phyloP scores from a whole-genome alignment of 2,113 vertebrate species.

The Leucosticte australis region DNA sequence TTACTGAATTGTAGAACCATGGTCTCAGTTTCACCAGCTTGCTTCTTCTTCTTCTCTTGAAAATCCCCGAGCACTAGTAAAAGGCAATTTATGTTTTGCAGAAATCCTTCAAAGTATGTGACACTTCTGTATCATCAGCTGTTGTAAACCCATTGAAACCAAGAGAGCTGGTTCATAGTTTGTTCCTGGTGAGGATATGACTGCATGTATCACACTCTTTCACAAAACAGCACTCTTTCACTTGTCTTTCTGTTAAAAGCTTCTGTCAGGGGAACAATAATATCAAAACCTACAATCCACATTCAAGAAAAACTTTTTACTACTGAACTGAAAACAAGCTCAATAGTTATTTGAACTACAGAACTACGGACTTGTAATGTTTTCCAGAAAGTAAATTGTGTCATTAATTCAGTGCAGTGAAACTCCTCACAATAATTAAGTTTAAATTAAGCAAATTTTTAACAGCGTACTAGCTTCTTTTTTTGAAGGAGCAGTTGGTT shows the following conservation, averaged over 20 bases:
- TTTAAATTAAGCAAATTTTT: not conserved
- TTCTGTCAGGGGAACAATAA: not conserved
- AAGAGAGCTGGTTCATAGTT: not conserved
- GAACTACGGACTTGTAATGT: not conserved
- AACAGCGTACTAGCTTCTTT: not conserved
- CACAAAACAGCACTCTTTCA: not conserved
- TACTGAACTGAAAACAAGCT: not conserved
- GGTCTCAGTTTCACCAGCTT: not conserved
- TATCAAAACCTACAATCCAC: not conserved
- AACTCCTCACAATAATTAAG: not conserved
- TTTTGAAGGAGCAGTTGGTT: not conserved
- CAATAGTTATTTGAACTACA: not conserved
- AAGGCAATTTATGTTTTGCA: not conserved
- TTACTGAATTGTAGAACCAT: not conserved
- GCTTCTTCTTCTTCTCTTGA: not conserved
- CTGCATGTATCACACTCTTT: not conserved
- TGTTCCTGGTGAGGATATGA: not conserved
- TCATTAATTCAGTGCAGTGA: not conserved
- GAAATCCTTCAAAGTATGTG: not conserved
- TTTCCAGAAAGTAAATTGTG: not conserved
- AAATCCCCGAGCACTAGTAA: not conserved
- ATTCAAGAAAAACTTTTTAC: not conserved
- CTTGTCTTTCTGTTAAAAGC: not conserved
- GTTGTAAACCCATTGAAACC: not conserved
- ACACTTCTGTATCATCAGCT: not conserved